These are phyloP conservation scores for Coenonympha glycerion DNA, from an alignment of 2,888 invertebrate species.

Conservation along the genomic window DNA sequence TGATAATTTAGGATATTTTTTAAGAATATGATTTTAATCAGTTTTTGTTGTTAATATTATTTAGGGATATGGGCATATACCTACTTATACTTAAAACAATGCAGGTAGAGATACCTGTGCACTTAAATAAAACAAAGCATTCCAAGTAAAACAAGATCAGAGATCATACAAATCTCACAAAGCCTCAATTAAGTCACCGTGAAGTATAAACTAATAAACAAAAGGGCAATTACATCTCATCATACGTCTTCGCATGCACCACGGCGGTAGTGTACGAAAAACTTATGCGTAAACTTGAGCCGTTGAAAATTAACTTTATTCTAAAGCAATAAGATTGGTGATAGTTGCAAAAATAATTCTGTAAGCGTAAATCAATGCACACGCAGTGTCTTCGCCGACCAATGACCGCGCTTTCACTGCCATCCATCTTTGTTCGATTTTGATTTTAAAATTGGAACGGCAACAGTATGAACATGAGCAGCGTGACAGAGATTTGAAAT, in stretches of 20 bases:
- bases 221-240: slow-evolving; percentile 69
- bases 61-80: too few species aligned
- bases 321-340: not conserved
- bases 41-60: too few species aligned
- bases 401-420: slow-evolving; percentile 74
- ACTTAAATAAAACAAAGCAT: not conserved
- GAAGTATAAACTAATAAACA: slow-evolving; percentile 59
- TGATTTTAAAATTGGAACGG: slow-evolving; percentile 62
- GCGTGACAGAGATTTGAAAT: slow-evolving; percentile 30
- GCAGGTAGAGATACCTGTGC: not conserved
- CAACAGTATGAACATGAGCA: slow-evolving; percentile 37
- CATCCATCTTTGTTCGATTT: slow-evolving; percentile 58
- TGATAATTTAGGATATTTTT: too few species aligned
- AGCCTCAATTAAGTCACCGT: slow-evolving; percentile 32
- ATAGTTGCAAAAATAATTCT: slow-evolving; percentile 31
- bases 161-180: slow-evolving; percentile 24
- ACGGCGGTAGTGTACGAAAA: slow-evolving; percentile 60
- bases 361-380: slow-evolving; percentile 55
- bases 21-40: too few species aligned
- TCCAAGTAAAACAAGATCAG: slow-evolving; percentile 1
- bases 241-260: slow-evolving; percentile 51
- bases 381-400: slow-evolving; percentile 64
- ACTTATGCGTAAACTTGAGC: slow-evolving; percentile 23
- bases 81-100: too few species aligned
- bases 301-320: slow-evolving; percentile 29